phyloP scores from a whole-genome alignment of 2,797 vertebrate genomes.

The Malurus leucopterus region DNA sequence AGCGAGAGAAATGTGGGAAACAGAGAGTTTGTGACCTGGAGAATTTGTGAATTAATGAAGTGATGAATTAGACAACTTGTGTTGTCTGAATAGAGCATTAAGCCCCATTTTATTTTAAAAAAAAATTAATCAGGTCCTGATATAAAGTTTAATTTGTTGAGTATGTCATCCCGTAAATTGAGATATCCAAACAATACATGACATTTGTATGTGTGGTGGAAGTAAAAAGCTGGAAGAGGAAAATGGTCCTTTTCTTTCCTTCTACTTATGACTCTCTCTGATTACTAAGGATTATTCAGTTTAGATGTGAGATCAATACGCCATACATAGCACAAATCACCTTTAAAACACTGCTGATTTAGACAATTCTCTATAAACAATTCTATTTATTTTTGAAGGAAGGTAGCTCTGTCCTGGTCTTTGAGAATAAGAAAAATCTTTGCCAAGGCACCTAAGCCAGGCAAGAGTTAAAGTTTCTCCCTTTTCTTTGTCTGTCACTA shows the following conservation, averaged over 20 bases:
- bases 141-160: not conserved
- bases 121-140: not conserved
- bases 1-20: fast-evolving
- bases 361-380: not conserved
- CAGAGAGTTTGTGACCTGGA: not conserved
- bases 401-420: not conserved
- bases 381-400: not conserved
- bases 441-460: not conserved
- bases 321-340: not conserved
- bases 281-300: not conserved
- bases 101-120: not conserved
- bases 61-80: not conserved
- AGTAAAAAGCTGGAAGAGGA: not conserved
- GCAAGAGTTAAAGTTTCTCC: not conserved
- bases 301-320: not conserved
- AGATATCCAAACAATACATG: not conserved
- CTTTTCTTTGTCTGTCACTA: not conserved
- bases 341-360: not conserved
- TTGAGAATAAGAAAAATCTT: not conserved
- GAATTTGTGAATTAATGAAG: not conserved
- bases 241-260: not conserved
- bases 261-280: not conserved
- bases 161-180: not conserved
- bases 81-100: not conserved
- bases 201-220: not conserved